Evolutionary conservation across 2,797 vertebrate species (phyloP), one percentile per base, ranked within the genome.

Genomic region (Potorous gilbertii): DNA sequence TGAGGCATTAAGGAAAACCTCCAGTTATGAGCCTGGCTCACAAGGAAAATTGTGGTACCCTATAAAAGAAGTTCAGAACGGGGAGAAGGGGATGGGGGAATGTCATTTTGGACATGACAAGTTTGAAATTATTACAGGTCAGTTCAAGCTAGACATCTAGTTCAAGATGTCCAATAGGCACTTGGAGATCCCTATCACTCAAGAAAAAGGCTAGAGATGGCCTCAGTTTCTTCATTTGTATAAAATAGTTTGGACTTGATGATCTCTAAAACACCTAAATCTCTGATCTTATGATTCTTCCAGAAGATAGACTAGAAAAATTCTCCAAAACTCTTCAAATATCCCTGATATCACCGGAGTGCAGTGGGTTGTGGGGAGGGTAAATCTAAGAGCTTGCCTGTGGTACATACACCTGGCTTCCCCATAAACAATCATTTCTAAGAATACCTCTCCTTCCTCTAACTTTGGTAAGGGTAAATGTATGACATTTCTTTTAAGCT

Each of bases 381-480:
- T 16, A 81, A 29, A 96, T 94, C 46, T 92, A 56, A 95, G 74
- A 87, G 74, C 1, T 87, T 81, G 21, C 29, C 90, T 94, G 50
- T 50, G 54, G 66, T 92, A 50, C 56, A 27, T 54, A 94, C 21
- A 27, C 81, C 92, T 95, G 31, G 74, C 96, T 62, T 27, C 0
- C 0, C 55, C 31, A 52, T 4, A 92, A 91, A 94, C 5, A 54
- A 31, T 91, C 46, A 97, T 62, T 95, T 93, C 81, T 96, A 95
- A 94, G 54, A 96, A 50, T 95, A 87, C 13, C 54, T 87, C 40
- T 87, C 74, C 74, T 54, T 92, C 46, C 34, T 95, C 74, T 46
- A 95, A 46, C 91, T 96, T 94, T 94, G n/a, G 90, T 96, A 93
- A 92, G 93, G 54, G 55, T 93, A 66, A 95, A 94, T 93, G 54